Conservation (phyloP, 2,797 vertebrate species). For the Crax fasciolata region DNA sequence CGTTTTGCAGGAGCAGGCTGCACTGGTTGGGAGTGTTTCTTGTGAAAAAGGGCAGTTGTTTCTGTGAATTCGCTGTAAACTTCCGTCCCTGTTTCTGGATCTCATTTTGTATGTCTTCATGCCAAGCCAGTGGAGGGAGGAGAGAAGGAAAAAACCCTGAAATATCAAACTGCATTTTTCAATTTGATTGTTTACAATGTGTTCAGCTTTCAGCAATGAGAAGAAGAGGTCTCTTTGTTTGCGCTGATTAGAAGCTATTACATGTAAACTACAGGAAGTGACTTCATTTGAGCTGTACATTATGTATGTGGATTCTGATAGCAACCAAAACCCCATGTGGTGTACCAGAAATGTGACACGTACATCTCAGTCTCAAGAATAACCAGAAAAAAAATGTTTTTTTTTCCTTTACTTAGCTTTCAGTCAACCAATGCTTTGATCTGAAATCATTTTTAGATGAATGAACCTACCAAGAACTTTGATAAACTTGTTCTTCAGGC, state of each 20-base stretch:
- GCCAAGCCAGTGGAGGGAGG: not conserved
- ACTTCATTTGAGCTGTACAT: slow-evolving; percentile 33
- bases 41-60: not conserved
- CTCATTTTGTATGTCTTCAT: slow-evolving; percentile 46
- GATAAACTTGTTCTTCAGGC: not conserved
- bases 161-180: slow-evolving; percentile 52
- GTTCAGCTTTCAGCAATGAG: slow-evolving; percentile 34
- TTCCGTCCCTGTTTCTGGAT: slow-evolving; percentile 52
- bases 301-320: slow-evolving; percentile 49
- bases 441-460: slow-evolving; percentile 30
- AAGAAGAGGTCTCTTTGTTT: slow-evolving; percentile 25
- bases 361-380: not conserved
- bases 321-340: not conserved
- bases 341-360: not conserved
- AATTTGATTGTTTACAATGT: slow-evolving; percentile 2
- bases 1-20: not conserved
- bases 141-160: not conserved
- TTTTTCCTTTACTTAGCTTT: slow-evolving; percentile 25
- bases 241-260: not conserved
- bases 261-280: slow-evolving; percentile 4
- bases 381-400: not conserved
- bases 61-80: slow-evolving; percentile 47
- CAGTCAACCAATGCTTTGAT: not conserved
- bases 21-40: not conserved
- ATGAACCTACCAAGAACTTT: not conserved